phyloP scores from a whole-genome alignment of 2,113 vertebrate species.

The Dendropsophus ebraccatus region DNA sequence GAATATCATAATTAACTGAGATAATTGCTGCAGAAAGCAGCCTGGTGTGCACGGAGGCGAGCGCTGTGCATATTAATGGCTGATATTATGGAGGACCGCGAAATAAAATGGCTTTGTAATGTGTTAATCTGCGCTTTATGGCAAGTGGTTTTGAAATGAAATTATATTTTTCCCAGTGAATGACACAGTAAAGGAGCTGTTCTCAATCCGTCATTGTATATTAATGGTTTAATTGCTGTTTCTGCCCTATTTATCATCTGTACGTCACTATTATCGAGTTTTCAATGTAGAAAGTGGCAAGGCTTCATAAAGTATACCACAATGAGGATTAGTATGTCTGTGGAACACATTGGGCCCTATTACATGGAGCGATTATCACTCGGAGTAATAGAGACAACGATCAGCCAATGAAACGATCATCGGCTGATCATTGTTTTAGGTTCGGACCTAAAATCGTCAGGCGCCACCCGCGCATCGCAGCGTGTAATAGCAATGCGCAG shows the following conservation, averaged over 20 bases:
- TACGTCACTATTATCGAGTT: neutral
- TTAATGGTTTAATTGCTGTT: neutral
- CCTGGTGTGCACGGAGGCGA: slow-evolving; percentile 18
- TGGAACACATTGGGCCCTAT: too few species aligned
- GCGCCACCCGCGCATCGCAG: too few species aligned
- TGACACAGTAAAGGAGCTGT: neutral
- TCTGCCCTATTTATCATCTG: neutral
- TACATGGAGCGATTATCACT: too few species aligned
- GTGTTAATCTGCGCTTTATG: slow-evolving; percentile 34
- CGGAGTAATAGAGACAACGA: too few species aligned
- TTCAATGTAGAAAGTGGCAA: neutral
- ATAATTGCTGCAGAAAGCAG: slow-evolving; percentile 44
- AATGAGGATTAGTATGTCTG: neutral
- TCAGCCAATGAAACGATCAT: too few species aligned
- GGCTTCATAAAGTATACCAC: neutral
- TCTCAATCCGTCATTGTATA: neutral
- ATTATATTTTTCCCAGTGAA: slow-evolving; percentile 21
- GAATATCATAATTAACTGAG: slow-evolving; percentile 44
- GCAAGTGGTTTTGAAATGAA: slow-evolving; percentile 30
- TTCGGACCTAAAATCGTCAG: too few species aligned
- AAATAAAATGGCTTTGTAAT: slow-evolving; percentile 37
- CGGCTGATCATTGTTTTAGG: too few species aligned
- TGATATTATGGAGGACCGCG: slow-evolving; percentile 6
- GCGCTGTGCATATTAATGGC: slow-evolving; percentile 30
- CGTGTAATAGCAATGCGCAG: too few species aligned